Base-by-base conservation (phyloP, 2,113 vertebrate genomes). In the Odontophorus gujanensis region DNA sequence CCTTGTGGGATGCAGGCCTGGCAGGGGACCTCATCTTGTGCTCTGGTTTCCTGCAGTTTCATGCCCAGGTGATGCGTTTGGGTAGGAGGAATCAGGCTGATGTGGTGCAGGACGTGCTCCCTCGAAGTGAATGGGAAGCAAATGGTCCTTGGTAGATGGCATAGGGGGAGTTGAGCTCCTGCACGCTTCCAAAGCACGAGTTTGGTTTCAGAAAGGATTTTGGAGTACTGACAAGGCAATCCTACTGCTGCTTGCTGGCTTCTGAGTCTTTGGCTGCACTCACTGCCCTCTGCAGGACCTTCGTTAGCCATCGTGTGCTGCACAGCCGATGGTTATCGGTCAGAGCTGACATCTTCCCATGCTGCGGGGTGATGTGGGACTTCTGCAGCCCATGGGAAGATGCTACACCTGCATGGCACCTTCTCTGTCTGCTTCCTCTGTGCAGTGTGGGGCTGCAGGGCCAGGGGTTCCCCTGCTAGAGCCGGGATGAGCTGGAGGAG, bases 131-230 rank as follows among this genome's bases (percentile, higher is more conserved):
- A 7, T 5, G 48, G 73, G 67, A 42, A 65, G 40, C 14, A 7
- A 4, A 38, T 15, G 13, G 7, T 28, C 28, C n/a, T 28, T 24
- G 47, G 48, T 36, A 45, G 15, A n/a, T 40, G 32, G 32, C 8
- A 1, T 1, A 40, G 7, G 65, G 83, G 74, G 34, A 24, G 55
- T 30, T 32, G 48, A 43, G 62, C 38, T 73, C 34, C 80, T 21
- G 53, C n/a, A 8, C 2, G 0, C 4, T 63, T 42, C 67, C 34
- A 36, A 7, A 47, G 30, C 6, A 6, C 5, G 34, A 42, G 26
- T 28, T 43, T 21, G 53, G 11, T 11, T 68, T 21, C 25, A 16
- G 68, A 11, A 75, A 38, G 32, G 11, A 43, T 4, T 6, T 21
- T 9, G 16, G 32, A 17, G 34, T 34, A 1, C 17, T 17, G 47